Evolutionary conservation across 2,797 vertebrate species (phyloP).

Genomic region (Phataginus tricuspis): DNA sequence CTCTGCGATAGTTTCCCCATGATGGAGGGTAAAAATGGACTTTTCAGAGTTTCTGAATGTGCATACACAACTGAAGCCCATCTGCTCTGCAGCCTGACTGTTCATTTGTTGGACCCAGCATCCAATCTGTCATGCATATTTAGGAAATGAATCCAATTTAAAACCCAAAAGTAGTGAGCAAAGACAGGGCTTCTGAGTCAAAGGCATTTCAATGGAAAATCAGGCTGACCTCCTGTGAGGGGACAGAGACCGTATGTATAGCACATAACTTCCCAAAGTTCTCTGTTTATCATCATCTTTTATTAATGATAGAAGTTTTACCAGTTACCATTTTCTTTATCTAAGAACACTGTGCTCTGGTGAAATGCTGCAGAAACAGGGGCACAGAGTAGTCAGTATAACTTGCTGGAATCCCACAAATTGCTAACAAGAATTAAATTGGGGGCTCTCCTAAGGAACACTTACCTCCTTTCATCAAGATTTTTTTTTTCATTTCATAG

Average conservation of each 20-base stretch:
- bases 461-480: neutral
- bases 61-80: neutral
- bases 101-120: neutral
- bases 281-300: neutral
- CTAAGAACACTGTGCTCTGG: neutral
- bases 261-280: neutral
- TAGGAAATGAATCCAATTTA: slow-evolving; percentile 26
- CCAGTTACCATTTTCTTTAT: neutral
- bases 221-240: neutral
- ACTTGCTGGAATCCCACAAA: neutral
- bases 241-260: accelerated
- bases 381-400: too few species aligned
- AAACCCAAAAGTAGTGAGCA: neutral
- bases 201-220: neutral
- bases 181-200: neutral
- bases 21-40: neutral
- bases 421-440: neutral
- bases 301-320: neutral
- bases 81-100: neutral
- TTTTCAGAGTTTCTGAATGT: neutral
- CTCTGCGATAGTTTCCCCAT: too few species aligned
- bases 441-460: neutral
- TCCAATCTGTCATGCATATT: neutral
- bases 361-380: neutral
- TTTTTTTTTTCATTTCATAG: neutral